Conservation (phyloP, 1,140 invertebrate genomes). For the Polyergus mexicanus region DNA sequence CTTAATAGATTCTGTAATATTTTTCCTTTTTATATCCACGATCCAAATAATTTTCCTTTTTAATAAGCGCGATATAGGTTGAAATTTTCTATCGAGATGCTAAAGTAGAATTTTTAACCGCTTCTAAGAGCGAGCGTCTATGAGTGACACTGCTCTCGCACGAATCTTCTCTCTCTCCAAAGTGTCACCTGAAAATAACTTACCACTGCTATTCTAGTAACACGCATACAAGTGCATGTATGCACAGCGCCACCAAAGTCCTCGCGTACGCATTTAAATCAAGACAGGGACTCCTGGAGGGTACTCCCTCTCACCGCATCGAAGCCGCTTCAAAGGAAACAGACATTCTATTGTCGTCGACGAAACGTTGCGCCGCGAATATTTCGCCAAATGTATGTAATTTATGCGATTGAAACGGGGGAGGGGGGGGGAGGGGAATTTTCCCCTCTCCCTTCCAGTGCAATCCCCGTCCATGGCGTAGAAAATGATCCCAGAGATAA, state of each 20-base stretch:
- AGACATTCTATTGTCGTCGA: conserved; percentile 63
- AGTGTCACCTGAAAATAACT: conserved; percentile 79
- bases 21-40: no score
- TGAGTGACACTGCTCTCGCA: conserved; percentile 75
- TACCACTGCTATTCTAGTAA: conserved; percentile 76
- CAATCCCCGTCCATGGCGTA: neutral
- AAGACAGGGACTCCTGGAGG: conserved; percentile 69
- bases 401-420: conserved; percentile 40
- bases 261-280: conserved; percentile 75
- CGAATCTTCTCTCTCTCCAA: conserved; percentile 70
- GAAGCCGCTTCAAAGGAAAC: conserved; percentile 63
- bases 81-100: neutral
- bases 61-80: neutral
- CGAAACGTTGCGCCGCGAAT: conserved; percentile 27
- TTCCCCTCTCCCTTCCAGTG: neutral
- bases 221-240: conserved; percentile 72
- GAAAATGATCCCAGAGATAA: no score
- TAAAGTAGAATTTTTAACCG: conserved; percentile 43
- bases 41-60: neutral
- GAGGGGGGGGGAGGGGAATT: conserved; percentile 49
- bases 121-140: conserved; percentile 52
- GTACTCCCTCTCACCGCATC: conserved; percentile 56
- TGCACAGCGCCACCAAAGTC: conserved; percentile 70
- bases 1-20: neutral
- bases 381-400: conserved; percentile 47